Evolutionary conservation across 2,888 invertebrate genomes (phyloP).

Genomic region (Eupithecia tripunctaria): DNA sequence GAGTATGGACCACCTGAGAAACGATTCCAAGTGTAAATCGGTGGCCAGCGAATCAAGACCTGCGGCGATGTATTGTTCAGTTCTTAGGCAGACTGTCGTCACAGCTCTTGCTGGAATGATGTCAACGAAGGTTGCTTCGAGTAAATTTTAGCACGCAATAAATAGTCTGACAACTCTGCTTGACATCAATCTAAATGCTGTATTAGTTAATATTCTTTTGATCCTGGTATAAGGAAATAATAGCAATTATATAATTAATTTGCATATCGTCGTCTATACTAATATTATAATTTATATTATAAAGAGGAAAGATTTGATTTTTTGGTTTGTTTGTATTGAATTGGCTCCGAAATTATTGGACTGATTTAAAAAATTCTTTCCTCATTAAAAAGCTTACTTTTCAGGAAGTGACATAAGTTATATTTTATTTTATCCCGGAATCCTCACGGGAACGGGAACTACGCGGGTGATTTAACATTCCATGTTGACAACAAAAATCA

Average conservation of each 20-base stretch:
- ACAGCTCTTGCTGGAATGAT: constrained; percentile 60
- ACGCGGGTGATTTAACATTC: constrained; percentile 36
- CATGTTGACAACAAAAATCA: constrained; percentile 31
- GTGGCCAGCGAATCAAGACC: constrained; percentile 55
- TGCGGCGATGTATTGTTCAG: constrained; percentile 54
- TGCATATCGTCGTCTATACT: constrained; percentile 33
- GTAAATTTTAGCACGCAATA: constrained; percentile 83
- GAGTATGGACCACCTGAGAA: constrained; percentile 74
- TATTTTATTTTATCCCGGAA: too few species aligned
- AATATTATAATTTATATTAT: too few species aligned
- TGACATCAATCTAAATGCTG: constrained; percentile 57
- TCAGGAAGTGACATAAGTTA: too few species aligned
- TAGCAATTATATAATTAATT: constrained; percentile 24
- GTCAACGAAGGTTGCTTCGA: constrained; percentile 75
- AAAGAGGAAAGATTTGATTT: too few species aligned
- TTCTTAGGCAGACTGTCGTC: constrained; percentile 45
- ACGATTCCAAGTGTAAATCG: constrained; percentile 69
- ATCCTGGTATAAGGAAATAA: constrained; percentile 17
- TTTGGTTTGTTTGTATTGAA: too few species aligned
- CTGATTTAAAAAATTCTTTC: too few species aligned
- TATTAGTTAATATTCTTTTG: neutral
- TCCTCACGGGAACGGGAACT: too few species aligned
- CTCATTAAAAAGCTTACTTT: too few species aligned
- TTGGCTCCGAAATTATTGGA: too few species aligned
- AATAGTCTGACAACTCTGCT: constrained; percentile 78